Percentiles rank a stretch among this genome's conserved stretches.
Conservation (phyloP, 2,113 vertebrate genomes). For the Columba janthina region DNA sequence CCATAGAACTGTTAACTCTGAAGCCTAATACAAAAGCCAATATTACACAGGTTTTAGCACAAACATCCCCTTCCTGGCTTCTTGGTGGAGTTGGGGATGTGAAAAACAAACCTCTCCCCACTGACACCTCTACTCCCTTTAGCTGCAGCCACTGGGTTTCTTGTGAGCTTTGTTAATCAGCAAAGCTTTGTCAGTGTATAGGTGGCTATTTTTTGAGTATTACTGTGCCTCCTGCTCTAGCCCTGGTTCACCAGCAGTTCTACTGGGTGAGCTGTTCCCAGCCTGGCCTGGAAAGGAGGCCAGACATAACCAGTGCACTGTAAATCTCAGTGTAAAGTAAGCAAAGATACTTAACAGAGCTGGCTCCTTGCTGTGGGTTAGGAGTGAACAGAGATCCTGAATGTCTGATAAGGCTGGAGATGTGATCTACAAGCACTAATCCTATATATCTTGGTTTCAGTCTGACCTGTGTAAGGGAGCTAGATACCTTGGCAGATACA, state of each 20-base stretch:
- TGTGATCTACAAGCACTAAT: background rate
- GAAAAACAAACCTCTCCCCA: background rate
- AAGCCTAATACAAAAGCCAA: background rate
- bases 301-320: background rate
- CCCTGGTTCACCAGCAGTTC: fast-evolving
- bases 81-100: background rate
- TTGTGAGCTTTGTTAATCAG: background rate
- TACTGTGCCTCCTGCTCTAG: background rate
- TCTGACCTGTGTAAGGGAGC: background rate
- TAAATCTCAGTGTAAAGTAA: background rate
- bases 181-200: background rate
- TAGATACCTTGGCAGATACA: fast-evolving
- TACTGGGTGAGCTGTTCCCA: background rate
- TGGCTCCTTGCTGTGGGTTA: background rate
- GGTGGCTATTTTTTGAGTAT: background rate
- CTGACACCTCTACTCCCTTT: background rate
- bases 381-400: background rate
- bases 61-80: background rate
- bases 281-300: background rate
- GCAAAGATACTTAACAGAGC: background rate
- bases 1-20: background rate
- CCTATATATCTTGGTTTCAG: background rate
- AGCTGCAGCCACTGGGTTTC: background rate
- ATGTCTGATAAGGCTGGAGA: background rate
- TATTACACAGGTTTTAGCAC: background rate